Evolutionary conservation across 2,113 vertebrate species (phyloP), one percentile per base, ranked within the genome.

Genomic region (Stigmatopora argus): DNA sequence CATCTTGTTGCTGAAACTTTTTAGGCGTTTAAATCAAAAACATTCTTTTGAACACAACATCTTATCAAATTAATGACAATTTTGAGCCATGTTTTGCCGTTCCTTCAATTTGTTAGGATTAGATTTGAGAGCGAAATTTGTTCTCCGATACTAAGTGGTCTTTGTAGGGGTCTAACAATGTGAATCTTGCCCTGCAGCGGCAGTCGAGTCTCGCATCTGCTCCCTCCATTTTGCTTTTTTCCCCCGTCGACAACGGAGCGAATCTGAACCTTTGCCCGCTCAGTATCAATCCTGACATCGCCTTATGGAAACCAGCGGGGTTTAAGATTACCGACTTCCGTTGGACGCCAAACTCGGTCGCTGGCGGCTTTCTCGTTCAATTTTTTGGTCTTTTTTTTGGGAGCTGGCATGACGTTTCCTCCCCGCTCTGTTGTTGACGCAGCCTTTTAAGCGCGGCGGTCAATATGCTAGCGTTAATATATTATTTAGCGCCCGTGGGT

Each of bases 401-500:
- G 62, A 62, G 71, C 74, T 78, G 73, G 65, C 77, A 23, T 64
- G 74, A 67, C 62, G 75, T 81, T 73, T 72, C 75, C 75, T 74
- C 70, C 26, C 74, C 78, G 60, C 71, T 71, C 73, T 65, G 55
- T 62, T 77, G 70, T 76, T 76, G 73, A 66, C 74, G 66, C 75
- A 71, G 77, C 66, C 83, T 83, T 83, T 86, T 78, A 82, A 81
- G 82, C 74, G 63, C 1, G 67, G 72, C 60, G 69, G 84, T 84
- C 84, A 84, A 89, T 86, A 87, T 78, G 76, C 81, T 83, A 82
- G 67, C 81, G 69, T 78, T 85, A 78, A 87, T 87, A 78, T 71
- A 84, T 86, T 87, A 85, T 89, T 87, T 87, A 89, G 71, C 23
- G 75, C 71, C 80, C 62, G 71, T 73, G 84, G 78, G 81, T 56